Evolutionary conservation across 1,140 invertebrate genomes (phyloP).

Genomic region (Eufriesea mexicana): DNA sequence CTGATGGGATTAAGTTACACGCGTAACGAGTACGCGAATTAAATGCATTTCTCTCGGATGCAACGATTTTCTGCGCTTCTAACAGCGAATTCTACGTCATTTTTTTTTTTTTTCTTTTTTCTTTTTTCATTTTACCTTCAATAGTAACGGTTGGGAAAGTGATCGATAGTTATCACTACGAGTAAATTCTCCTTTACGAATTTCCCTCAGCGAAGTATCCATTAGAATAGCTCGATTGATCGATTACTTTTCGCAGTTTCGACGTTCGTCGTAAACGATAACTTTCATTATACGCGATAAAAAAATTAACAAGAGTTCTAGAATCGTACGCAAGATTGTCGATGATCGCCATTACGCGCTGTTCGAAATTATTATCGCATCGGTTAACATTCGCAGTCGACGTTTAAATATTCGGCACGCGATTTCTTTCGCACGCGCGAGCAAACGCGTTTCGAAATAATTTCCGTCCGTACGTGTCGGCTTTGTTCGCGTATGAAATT

Average conservation of each 20-base stretch:
- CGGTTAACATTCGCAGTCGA: not conserved
- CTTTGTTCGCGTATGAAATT: not conserved
- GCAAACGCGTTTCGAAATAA: not conserved
- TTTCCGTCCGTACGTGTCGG: not conserved
- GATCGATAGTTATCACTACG: slow-evolving; percentile 1
- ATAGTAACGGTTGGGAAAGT: slow-evolving; percentile 18
- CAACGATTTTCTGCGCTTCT: slow-evolving; percentile 28
- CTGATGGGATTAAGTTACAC: not conserved
- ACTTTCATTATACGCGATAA: slow-evolving; percentile 22
- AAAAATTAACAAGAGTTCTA: slow-evolving; percentile 40
- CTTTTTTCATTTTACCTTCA: not conserved
- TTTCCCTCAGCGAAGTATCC: not conserved
- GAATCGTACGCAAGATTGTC: slow-evolving; percentile 47
- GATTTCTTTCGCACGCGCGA: not conserved
- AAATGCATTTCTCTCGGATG: not conserved
- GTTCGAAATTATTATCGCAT: slow-evolving; percentile 2
- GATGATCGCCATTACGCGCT: slow-evolving; percentile 40
- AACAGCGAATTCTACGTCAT: slow-evolving; percentile 33
- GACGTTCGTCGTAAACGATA: not conserved
- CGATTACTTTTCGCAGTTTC: not conserved
- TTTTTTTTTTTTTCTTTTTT: not conserved
- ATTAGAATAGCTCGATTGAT: slow-evolving; percentile 1
- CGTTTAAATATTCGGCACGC: not conserved
- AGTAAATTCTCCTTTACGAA: slow-evolving; percentile 8
- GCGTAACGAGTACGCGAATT: not conserved